phyloP scores from a whole-genome alignment of 37 sponge, comb jelly and placozoan species.

The Crambe crambe region DNA sequence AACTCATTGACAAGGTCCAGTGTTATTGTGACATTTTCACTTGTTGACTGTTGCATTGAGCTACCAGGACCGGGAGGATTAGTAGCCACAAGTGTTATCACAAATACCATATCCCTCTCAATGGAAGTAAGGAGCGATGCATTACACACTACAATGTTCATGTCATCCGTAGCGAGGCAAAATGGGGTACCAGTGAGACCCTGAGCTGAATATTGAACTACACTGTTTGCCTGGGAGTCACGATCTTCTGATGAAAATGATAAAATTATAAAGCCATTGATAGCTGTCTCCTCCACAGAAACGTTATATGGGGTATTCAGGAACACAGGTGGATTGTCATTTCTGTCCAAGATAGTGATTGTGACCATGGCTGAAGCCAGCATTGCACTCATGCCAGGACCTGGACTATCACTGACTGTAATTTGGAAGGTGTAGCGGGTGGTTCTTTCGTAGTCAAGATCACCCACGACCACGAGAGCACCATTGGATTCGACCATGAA shows the following conservation, averaged over 20 bases:
- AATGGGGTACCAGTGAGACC: constrained; percentile 32
- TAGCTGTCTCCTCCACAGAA: constrained; percentile 41
- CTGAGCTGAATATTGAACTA: constrained; percentile 1
- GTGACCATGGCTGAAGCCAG: constrained; percentile 38
- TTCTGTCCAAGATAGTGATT: constrained; percentile 51
- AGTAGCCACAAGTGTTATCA: constrained; percentile 16
- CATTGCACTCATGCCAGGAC: constrained; percentile 7
- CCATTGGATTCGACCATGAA: constrained; percentile 38
- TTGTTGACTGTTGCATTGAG: neutral
- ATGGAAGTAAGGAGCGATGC: constrained; percentile 24
- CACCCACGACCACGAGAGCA: constrained; percentile 28
- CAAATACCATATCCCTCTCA: constrained; percentile 23
- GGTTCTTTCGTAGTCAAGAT: constrained; percentile 43
- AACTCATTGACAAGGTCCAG: constrained; percentile 62
- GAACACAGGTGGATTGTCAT: constrained; percentile 73
- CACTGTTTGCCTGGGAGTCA: constrained; percentile 36
- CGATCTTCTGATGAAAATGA: constrained; percentile 41
- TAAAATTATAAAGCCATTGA: constrained; percentile 32
- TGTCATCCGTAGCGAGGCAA: constrained; percentile 24
- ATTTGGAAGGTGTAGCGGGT: constrained; percentile 33
- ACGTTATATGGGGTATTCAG: constrained; percentile 35
- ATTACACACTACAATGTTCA: constrained; percentile 52
- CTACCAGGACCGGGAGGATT: constrained; percentile 14
- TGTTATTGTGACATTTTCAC: constrained; percentile 17
- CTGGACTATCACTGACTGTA: constrained; percentile 31